These are phyloP conservation scores for Formica selysi DNA, from an alignment of 1,140 invertebrate species.

Conservation along the genomic window DNA sequence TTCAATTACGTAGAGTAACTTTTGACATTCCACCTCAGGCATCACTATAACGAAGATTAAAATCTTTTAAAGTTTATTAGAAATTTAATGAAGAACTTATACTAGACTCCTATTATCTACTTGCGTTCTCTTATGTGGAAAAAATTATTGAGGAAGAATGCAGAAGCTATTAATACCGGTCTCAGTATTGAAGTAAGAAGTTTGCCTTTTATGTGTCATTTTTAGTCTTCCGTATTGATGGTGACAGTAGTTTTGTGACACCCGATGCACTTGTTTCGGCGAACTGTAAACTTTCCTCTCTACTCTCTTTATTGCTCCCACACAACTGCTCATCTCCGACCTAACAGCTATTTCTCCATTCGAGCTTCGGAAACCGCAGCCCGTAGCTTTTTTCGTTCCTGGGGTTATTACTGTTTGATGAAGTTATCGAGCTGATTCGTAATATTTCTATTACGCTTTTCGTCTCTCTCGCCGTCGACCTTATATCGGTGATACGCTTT, in stretches of 20 bases:
- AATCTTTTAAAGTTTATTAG: background rate
- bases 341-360: slow-evolving; percentile 34
- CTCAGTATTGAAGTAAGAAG: background rate
- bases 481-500: slow-evolving; percentile 17
- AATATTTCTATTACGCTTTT: slow-evolving; percentile 44
- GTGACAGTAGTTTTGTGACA: background rate
- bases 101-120: background rate
- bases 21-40: background rate
- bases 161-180: background rate
- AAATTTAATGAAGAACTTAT: background rate
- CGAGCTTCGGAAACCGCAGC: slow-evolving; percentile 29
- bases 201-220: background rate
- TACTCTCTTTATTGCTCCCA: slow-evolving; percentile 29
- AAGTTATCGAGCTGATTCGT: slow-evolving; percentile 33
- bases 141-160: too few species aligned
- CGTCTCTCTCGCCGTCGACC: background rate
- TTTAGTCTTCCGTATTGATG: background rate
- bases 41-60: background rate
- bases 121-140: background rate
- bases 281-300: slow-evolving; percentile 29
- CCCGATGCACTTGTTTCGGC: background rate
- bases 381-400: slow-evolving; percentile 26
- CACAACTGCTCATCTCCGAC: background rate
- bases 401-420: slow-evolving; percentile 50
- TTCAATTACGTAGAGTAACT: background rate